Base-by-base conservation (phyloP, 2,888 invertebrate genomes). In the Buathra laborator region DNA sequence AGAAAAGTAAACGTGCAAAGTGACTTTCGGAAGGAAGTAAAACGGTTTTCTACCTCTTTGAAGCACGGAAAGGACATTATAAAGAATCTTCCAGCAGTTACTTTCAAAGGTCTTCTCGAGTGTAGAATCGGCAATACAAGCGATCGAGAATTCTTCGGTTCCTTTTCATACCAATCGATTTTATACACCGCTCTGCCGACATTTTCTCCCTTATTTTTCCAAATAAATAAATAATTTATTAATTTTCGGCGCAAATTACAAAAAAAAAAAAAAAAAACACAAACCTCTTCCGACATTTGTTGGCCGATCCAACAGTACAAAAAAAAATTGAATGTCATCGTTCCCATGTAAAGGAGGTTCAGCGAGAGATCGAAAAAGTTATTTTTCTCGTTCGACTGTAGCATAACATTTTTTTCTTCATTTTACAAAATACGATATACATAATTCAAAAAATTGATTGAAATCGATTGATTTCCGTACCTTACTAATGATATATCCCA, bases 241-340 rank as follows among this genome's bases (percentile, higher is more conserved):
- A 32, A 24, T 4, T 19, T 12, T 81, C 48, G 4, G 12, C 12
- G 3, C n/a, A n/a, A n/a, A 51, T 51, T 53, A 43, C 24, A 24
- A 43, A 14, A 24, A 24, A 7, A 5, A 14, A 7, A 29, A 3
- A 44, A 44, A 72, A n/a, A 24, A 7, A 59, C 44, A 72, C 56
- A 29, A 24, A 89, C 86, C 87, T 83, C 83, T 64, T 83, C 76
- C 48, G 82, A 78, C 9, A 89, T 37, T 16, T 67, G 82, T n/a
- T 87, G 87, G 14, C 87, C 86, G 19, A 87, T 51, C 77, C 86
- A 89, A 66, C 87, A 89, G 67, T 88, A 87, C 62, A 88, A 74
- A 56, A 85, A 87, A 12, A 88, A 62, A 44, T 81, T 76, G 48
- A 81, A 84, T 48, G 78, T 84, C 16, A 86, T 72, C 37, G 86